Base-by-base conservation (phyloP, 2,888 invertebrate genomes). In the Tachina grossa region DNA sequence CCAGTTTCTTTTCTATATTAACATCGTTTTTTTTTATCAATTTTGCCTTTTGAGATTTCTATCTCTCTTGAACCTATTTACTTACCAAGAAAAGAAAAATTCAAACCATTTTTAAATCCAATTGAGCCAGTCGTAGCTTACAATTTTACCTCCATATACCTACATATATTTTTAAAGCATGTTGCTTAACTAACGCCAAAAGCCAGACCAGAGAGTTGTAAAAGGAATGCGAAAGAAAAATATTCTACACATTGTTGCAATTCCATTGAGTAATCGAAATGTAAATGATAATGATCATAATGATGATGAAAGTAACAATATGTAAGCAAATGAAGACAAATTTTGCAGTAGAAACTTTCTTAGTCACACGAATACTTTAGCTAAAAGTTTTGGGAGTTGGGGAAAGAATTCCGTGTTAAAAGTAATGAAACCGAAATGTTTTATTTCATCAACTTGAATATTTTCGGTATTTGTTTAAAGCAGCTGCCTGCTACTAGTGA, bases 371-470 rank as follows among this genome's bases (percentile, higher is more conserved):
- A 2, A 31, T 31, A 31, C 39, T 31, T 39, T 51, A 22, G 13
- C 41, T 31, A 69, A 31, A 82, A 57, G 63, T 65, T 80, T 65
- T 9, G 49, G 11, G n/a, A 59, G 39, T 31, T 68, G 45, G 13
- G 31, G 55, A n/a, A 49, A n/a, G 8, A 39, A 45, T 77, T 57
- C 41, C 66, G 57, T 69, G 55, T 8, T 45, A 57, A 4, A 22
- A 63, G 65, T 22, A 31, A 53, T 16, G 59, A 13, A 47, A 66
- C 49, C 77, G 65, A 84, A 87, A 76, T 87, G 80, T 71, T 86
- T 84, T 77, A 84, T 84, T 84, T 79, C 85, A 85, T 84, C 83
- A 85, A 77, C 77, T 75, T 71, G 80, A 77, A 85, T 83, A 83
- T 84, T 85, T 83, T 79, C 75, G 66, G 43, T 79, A 81, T 76